Evolutionary conservation across 2,888 invertebrate species (phyloP).

Genomic region (Bibio marci): DNA sequence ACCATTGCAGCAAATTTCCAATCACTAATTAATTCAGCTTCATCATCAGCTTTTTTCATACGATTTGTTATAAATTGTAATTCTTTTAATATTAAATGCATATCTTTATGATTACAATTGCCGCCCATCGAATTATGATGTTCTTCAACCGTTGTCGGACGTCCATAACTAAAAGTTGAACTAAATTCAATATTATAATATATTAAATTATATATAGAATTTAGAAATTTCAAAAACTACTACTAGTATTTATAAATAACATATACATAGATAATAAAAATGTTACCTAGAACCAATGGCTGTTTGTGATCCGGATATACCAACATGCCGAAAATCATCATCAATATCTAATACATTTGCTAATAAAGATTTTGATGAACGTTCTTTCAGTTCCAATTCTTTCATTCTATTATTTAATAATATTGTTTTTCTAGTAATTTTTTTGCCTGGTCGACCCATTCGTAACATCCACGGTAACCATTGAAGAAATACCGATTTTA

Average conservation of each 20-base stretch:
- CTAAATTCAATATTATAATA: slow-evolving; percentile 3
- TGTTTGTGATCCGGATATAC: slow-evolving; percentile 36
- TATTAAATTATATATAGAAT: not conserved
- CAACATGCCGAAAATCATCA: slow-evolving; percentile 73
- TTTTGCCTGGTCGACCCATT: slow-evolving; percentile 91
- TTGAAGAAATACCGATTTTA: slow-evolving; percentile 86
- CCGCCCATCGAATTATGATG: slow-evolving; percentile 41
- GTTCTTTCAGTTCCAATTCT: slow-evolving; percentile 82
- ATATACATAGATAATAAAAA: not conserved
- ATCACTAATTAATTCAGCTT: slow-evolving; percentile 83
- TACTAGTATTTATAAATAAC: not conserved
- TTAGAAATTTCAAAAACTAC: slow-evolving; percentile 1
- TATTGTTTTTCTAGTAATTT: slow-evolving; percentile 79
- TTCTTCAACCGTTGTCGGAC: slow-evolving; percentile 64
- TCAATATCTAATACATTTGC: slow-evolving; percentile 93
- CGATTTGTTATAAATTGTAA: slow-evolving; percentile 86
- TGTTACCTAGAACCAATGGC: slow-evolving; percentile 34
- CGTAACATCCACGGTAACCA: slow-evolving; percentile 95
- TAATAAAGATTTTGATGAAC: slow-evolving; percentile 82
- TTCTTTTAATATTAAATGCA: slow-evolving; percentile 81
- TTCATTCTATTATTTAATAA: slow-evolving; percentile 82
- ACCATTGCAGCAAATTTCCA: slow-evolving; percentile 99
- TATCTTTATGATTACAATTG: slow-evolving; percentile 62
- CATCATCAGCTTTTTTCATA: slow-evolving; percentile 88
- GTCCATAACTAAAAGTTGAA: slow-evolving; percentile 37